Percentiles rank a stretch among this genome's conserved stretches.
Evolutionary conservation across 2,113 vertebrate genomes (phyloP).

Genomic region (Leptodactylus fuscus): DNA sequence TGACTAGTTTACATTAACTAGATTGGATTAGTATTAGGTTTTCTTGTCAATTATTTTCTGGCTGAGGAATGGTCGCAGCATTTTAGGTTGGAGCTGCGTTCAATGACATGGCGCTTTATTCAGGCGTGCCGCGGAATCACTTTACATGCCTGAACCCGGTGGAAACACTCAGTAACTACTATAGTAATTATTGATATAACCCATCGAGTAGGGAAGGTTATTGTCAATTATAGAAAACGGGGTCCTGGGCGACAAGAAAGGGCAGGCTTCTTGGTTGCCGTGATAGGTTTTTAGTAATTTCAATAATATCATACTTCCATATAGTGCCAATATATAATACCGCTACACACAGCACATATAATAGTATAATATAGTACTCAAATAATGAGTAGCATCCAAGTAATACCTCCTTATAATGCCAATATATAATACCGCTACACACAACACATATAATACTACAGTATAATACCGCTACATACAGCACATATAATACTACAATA

Average conservation of each 20-base stretch:
- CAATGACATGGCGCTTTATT: slow-evolving; percentile 16
- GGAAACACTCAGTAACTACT: neutral
- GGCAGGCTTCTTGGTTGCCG: neutral
- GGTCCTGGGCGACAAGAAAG: neutral
- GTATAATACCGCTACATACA: too few relatives aligned
- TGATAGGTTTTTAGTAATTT: neutral
- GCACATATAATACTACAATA: too few relatives aligned
- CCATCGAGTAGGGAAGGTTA: neutral
- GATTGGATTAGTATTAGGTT: slow-evolving; percentile 36
- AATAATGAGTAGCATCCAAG: too few relatives aligned
- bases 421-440: too few relatives aligned
- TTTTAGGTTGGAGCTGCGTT: neutral
- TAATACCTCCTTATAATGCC: too few relatives aligned
- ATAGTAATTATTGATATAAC: slow-evolving; percentile 7
- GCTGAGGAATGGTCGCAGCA: neutral
- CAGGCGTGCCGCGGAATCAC: neutral
- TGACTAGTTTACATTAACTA: slow-evolving; percentile 25
- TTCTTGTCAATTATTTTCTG: slow-evolving; percentile 10
- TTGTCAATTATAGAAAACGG: neutral
- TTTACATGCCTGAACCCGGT: neutral
- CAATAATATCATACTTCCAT: too few relatives aligned
- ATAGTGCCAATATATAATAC: too few relatives aligned
- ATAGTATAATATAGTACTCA: too few relatives aligned
- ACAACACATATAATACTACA: too few relatives aligned
- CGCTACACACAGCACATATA: too few relatives aligned